Evolutionary conservation across 2,888 invertebrate species (phyloP).

Genomic region (Ligdia adustata): DNA sequence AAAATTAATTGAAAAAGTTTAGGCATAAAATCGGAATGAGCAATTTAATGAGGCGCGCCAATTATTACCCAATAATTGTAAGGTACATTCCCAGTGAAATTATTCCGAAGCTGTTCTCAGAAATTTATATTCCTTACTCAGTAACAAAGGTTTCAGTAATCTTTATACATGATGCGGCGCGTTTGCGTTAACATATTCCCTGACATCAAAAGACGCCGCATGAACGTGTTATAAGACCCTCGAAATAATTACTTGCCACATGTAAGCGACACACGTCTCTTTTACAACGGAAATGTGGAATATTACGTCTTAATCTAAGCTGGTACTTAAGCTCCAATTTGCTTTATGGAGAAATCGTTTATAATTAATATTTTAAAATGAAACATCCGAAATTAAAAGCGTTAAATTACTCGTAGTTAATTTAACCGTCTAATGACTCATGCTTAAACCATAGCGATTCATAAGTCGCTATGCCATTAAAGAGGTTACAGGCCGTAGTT

Average conservation of each 20-base stretch:
- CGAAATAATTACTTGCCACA: constrained; percentile 17
- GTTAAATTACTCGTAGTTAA: too few relatives aligned
- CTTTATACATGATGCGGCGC: constrained; percentile 13
- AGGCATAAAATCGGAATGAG: not conserved
- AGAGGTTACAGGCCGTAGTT: too few relatives aligned
- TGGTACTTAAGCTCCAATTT: not conserved
- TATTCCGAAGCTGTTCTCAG: not conserved
- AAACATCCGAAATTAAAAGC: too few relatives aligned
- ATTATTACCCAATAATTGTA: constrained; percentile 1
- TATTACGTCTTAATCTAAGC: constrained; percentile 6
- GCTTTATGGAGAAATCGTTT: too few relatives aligned
- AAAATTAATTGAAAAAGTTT: not conserved
- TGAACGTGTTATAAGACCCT: constrained; percentile 13
- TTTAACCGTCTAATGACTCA: too few relatives aligned
- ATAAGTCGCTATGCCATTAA: too few relatives aligned
- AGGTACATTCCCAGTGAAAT: not conserved
- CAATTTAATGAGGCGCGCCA: not conserved
- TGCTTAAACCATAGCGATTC: too few relatives aligned
- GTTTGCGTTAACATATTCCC: constrained; percentile 17
- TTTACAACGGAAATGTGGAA: constrained; percentile 7
- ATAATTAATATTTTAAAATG: too few relatives aligned
- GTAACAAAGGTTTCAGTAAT: constrained; percentile 16
- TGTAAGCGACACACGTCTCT: constrained; percentile 12
- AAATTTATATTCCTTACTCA: constrained; percentile 15
- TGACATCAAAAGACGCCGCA: constrained; percentile 19